Percentiles rank a stretch among this genome's conserved stretches.
These are phyloP conservation scores for Tympanoctomys barrerae DNA, from an alignment of 2,797 vertebrate genomes.

Conservation along the genomic window DNA sequence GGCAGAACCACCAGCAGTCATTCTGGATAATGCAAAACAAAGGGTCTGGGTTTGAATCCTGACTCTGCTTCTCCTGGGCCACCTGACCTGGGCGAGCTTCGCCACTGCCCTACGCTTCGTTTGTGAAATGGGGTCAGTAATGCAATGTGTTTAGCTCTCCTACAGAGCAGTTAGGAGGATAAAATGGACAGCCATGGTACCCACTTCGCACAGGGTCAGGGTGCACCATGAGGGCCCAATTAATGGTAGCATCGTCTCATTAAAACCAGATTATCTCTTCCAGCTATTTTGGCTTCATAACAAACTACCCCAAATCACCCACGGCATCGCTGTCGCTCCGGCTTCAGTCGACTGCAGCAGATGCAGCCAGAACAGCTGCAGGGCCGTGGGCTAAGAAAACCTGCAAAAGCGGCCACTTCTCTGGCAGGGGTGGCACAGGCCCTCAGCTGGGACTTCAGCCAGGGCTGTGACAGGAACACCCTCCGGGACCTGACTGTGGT, in stretches of 20 bases:
- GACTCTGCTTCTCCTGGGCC: neutral
- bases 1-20: neutral
- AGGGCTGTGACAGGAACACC: neutral
- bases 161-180: neutral
- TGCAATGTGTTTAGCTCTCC: neutral
- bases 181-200: neutral
- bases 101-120: neutral
- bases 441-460: neutral
- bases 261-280: neutral
- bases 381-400: neutral
- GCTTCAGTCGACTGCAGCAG: neutral
- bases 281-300: neutral
- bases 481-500: neutral
- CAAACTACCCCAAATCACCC: neutral
- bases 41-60: neutral
- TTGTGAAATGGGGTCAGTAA: neutral
- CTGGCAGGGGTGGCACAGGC: neutral
- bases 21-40: neutral
- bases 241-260: neutral
- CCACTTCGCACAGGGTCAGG: neutral
- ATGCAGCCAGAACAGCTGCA: neutral
- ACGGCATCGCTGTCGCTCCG: neutral
- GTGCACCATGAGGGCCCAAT: neutral
- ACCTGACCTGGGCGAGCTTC: neutral
- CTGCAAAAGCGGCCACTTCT: neutral